Percentiles rank a stretch among this genome's conserved stretches.
These are phyloP conservation scores for Oscheius sp. DNA, from an alignment of 1,140 invertebrate species.

Conservation along the genomic window DNA sequence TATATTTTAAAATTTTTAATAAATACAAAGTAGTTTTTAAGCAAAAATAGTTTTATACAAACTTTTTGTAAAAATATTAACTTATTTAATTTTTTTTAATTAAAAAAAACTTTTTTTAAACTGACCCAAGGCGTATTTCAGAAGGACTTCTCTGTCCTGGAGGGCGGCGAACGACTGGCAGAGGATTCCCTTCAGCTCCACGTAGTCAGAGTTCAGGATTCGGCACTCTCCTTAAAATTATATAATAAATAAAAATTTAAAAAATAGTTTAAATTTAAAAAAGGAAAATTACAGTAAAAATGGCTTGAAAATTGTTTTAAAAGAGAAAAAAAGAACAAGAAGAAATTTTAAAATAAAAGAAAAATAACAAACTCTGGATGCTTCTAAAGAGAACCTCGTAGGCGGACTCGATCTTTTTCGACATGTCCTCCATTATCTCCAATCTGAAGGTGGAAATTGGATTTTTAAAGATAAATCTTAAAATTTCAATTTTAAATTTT, in stretches of 20 bases:
- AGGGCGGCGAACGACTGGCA: slow-evolving; percentile 49
- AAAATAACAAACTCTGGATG: slow-evolving; percentile 40
- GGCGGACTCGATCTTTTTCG: slow-evolving; percentile 46
- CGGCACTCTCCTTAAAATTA: slow-evolving; percentile 54
- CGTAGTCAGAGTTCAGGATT: slow-evolving; percentile 55
- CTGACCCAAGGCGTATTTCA: slow-evolving; percentile 29
- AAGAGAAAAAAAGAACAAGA: slow-evolving; percentile 5
- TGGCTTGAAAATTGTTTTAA: no score
- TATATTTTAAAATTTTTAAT: no score
- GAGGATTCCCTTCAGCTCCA: slow-evolving; percentile 55
- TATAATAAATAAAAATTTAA: slow-evolving; percentile 13
- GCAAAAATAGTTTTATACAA: no score
- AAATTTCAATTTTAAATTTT: background rate
- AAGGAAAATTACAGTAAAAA: no score
- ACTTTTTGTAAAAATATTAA: no score
- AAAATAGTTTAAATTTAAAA: no score
- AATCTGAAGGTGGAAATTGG: slow-evolving; percentile 28
- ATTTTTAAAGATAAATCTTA: background rate
- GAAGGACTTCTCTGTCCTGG: slow-evolving; percentile 39
- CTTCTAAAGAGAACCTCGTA: slow-evolving; percentile 46
- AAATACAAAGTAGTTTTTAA: no score
- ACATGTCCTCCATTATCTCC: slow-evolving; percentile 46
- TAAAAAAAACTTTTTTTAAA: no score
- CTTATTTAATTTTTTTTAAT: no score
- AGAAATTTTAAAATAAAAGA: slow-evolving; percentile 10